A percentile compares a stretch with the other conserved stretches of the same genome.
phyloP scores from a whole-genome alignment of 2,888 invertebrate species.

The Caenorhabditis sulstoni region DNA sequence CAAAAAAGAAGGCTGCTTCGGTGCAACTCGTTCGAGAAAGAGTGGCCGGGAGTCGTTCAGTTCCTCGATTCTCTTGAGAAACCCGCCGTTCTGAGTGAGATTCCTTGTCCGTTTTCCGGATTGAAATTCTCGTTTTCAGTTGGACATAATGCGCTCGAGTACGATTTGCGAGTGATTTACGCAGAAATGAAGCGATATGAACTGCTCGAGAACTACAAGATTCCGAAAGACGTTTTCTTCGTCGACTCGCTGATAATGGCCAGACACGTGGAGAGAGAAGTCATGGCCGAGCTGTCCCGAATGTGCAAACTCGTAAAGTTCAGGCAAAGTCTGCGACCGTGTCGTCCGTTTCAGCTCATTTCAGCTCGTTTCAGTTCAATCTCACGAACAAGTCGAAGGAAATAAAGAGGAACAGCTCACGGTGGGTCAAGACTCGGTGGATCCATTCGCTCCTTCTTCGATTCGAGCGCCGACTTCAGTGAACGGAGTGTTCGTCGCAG shows the following conservation, averaged over 20 bases:
- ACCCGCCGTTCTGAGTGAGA: constrained; percentile 63
- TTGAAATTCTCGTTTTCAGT: constrained; percentile 50
- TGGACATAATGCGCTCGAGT: constrained; percentile 69
- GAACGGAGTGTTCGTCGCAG: constrained; percentile 2
- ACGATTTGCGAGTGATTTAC: constrained; percentile 74
- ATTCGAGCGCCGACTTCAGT: neutral
- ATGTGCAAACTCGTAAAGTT: constrained; percentile 41
- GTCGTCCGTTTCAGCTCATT: too few relatives aligned
- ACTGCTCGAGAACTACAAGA: constrained; percentile 37
- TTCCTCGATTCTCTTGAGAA: constrained; percentile 67
- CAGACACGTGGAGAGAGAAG: constrained; percentile 64
- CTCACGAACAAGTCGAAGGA: constrained; percentile 1
- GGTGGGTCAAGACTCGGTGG: too few relatives aligned
- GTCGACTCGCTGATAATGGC: constrained; percentile 70
- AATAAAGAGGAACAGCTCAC: too few relatives aligned
- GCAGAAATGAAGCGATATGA: constrained; percentile 68
- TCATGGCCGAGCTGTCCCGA: neutral
- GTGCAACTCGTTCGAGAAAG: constrained; percentile 44
- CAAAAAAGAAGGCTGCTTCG: constrained; percentile 2
- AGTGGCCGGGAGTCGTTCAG: constrained; percentile 67
- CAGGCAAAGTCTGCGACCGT: constrained; percentile 11
- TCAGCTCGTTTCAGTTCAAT: neutral
- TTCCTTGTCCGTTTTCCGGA: neutral
- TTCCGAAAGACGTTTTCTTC: constrained; percentile 65
- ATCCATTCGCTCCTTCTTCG: neutral